A percentile compares a stretch with the other conserved stretches of the same genome.
phyloP scores from a whole-genome alignment of 2,888 invertebrate genomes.

The Eumacrocentrus americanus region DNA sequence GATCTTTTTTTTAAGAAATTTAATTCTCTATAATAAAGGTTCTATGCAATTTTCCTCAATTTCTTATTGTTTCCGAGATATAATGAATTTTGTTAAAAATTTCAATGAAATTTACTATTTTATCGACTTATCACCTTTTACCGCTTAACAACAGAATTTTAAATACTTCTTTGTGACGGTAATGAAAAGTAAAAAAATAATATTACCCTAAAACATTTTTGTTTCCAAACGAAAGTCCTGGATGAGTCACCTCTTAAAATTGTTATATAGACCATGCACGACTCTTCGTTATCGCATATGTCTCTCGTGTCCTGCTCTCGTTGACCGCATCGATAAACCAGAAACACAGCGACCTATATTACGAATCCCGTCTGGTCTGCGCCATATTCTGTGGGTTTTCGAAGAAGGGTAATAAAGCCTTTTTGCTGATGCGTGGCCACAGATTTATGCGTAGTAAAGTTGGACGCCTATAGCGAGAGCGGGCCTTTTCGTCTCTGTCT shows the following conservation, averaged over 20 bases:
- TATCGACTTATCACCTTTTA: no score
- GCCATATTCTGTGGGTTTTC: conserved; percentile 46
- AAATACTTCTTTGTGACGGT: no score
- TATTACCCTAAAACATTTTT: no score
- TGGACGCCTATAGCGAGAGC: conserved; percentile 33
- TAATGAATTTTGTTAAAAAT: no score
- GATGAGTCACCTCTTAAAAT: no score
- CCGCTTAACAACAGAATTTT: no score
- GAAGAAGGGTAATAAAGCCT: conserved; percentile 52
- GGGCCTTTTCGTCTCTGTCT: conserved; percentile 18
- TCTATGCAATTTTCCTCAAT: neutral
- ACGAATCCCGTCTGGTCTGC: conserved; percentile 15
- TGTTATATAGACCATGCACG: no score
- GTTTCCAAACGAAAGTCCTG: no score
- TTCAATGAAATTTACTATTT: no score
- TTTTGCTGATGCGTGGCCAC: conserved; percentile 43
- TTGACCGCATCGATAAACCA: conserved; percentile 26
- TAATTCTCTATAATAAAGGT: neutral
- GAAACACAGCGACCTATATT: conserved; percentile 48
- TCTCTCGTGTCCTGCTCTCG: neutral
- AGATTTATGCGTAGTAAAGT: conserved; percentile 58
- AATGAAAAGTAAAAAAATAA: no score
- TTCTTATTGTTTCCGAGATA: no score
- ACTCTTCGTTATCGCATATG: neutral
- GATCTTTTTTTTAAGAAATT: conserved; percentile 36